A percentile compares a stretch with the other conserved stretches of the same genome.
Evolutionary conservation across 2,113 vertebrate genomes (phyloP).

Genomic region (Corythornis cristatus): DNA sequence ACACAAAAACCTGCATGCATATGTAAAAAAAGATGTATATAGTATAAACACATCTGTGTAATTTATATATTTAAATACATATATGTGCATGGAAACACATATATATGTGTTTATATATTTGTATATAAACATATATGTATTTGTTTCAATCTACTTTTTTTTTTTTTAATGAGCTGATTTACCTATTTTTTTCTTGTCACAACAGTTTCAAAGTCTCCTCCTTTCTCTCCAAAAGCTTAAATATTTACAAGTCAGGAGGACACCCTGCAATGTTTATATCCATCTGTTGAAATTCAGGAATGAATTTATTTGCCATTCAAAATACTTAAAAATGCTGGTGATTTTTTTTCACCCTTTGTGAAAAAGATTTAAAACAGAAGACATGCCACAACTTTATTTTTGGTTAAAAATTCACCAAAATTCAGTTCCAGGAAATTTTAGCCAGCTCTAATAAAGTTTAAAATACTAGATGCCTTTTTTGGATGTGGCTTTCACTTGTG

Average conservation of each 20-base stretch:
- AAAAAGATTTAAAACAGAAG: neutral
- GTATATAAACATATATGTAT: neutral
- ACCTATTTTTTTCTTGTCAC: neutral
- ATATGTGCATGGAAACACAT: too few relatives aligned
- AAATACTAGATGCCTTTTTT: neutral
- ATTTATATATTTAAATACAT: too few relatives aligned
- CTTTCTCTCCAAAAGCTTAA: neutral
- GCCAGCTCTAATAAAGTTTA: slow-evolving; percentile 50
- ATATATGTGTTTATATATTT: neutral
- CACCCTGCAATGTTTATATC: neutral
- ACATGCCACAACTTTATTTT: neutral
- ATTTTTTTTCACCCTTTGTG: neutral
- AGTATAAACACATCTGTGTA: neutral
- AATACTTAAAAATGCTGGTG: neutral
- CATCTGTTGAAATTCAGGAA: neutral
- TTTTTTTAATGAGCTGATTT: neutral
- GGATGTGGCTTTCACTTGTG: slow-evolving; percentile 23
- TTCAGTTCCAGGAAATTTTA: neutral
- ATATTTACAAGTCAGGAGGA: neutral
- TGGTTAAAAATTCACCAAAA: neutral
- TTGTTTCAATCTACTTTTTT: neutral
- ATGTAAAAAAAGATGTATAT: neutral
- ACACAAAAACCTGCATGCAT: too few relatives aligned
- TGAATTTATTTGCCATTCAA: neutral
- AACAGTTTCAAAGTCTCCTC: neutral